phyloP scores from a whole-genome alignment of 2,797 vertebrate genomes.

The Schizopygopsis pylzovi region DNA sequence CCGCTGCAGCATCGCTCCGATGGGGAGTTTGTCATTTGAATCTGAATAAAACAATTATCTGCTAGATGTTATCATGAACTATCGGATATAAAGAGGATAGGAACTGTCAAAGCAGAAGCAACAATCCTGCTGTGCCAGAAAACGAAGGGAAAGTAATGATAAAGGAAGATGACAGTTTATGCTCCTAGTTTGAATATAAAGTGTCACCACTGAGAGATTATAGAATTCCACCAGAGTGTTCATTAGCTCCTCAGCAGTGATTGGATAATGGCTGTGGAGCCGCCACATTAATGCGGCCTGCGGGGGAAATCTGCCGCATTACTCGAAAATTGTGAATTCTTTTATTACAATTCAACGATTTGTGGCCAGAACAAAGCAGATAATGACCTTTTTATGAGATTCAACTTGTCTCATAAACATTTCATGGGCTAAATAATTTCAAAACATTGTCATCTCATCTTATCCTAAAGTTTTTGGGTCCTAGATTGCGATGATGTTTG shows the following conservation, averaged over 20 bases:
- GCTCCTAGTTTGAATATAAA: slow-evolving; percentile 47
- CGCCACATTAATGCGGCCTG: slow-evolving; percentile 23
- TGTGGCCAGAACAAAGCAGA: slow-evolving; percentile 34
- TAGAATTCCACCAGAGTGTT: slow-evolving; percentile 42
- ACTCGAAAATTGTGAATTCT: slow-evolving; percentile 23
- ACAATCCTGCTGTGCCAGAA: slow-evolving; percentile 37
- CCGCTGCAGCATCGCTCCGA: background rate
- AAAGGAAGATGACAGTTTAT: slow-evolving; percentile 43
- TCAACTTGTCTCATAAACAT: slow-evolving; percentile 27
- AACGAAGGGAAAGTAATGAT: slow-evolving; percentile 37
- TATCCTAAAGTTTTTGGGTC: slow-evolving; percentile 1
- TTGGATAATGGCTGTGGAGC: slow-evolving; percentile 39
- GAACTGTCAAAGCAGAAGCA: slow-evolving; percentile 42
- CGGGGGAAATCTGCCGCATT: slow-evolving; percentile 23
- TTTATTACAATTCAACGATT: slow-evolving; percentile 44
- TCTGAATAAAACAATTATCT: slow-evolving; percentile 53
- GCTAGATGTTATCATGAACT: slow-evolving; percentile 33
- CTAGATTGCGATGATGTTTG: background rate
- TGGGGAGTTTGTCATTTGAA: slow-evolving; percentile 34
- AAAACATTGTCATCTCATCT: slow-evolving; percentile 29
- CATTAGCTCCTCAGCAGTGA: slow-evolving; percentile 40
- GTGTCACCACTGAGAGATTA: slow-evolving; percentile 39
- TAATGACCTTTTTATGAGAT: slow-evolving; percentile 37
- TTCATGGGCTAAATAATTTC: slow-evolving; percentile 22
- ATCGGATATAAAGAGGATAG: slow-evolving; percentile 39